Evolutionary conservation across 64 coral and sea anemone genomes (phyloP).

Genomic region (Pocillopora damicornis): DNA sequence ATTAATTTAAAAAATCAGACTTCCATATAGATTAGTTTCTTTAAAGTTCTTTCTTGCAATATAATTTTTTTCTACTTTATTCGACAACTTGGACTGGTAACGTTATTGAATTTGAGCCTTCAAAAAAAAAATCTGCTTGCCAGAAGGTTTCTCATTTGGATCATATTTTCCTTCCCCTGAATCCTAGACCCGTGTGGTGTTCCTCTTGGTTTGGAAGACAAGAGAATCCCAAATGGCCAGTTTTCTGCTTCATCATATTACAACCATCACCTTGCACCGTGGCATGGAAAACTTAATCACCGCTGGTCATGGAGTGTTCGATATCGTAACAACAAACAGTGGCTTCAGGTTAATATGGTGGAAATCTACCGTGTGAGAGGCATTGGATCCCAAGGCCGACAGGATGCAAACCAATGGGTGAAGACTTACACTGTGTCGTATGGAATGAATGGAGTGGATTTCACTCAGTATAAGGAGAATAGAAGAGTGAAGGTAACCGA

Average conservation of each 20-base stretch:
- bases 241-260: constrained; percentile 44
- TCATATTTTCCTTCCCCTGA: no score
- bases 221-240: constrained; percentile 36
- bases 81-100: no score
- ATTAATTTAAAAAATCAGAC: no score
- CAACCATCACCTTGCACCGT: constrained; percentile 34
- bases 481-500: constrained; percentile 36
- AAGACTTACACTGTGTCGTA: constrained; percentile 43
- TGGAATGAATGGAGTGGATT: constrained; percentile 28
- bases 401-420: constrained; percentile 62
- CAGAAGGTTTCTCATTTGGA: no score
- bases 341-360: constrained; percentile 54
- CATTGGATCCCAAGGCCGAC: constrained; percentile 55
- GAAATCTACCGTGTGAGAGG: constrained; percentile 30
- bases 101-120: no score
- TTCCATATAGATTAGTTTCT: no score
- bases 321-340: constrained; percentile 33
- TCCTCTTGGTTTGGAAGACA: constrained; percentile 60
- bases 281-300: constrained; percentile 46
- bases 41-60: no score
- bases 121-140: no score
- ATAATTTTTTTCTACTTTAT: no score
- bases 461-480: constrained; percentile 38
- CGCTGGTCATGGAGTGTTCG: constrained; percentile 59
- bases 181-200: constrained; percentile 30